Evolutionary conservation across 1,140 invertebrate species (phyloP), one percentile per base, ranked within the genome.

Genomic region (Drosophila tani): DNA sequence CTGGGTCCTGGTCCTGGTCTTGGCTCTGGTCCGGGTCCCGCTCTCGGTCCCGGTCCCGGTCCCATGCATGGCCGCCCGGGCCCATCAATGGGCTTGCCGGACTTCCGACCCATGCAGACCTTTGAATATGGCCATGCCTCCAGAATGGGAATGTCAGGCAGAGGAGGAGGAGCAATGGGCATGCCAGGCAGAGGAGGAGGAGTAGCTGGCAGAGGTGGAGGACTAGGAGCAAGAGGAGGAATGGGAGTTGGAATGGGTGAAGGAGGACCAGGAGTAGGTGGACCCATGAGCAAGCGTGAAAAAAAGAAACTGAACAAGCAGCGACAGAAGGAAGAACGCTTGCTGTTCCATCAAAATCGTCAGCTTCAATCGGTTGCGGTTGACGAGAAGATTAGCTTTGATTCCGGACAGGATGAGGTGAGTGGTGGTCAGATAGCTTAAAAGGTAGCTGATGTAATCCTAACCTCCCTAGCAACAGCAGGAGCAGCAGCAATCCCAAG

Each of bases 101-200:
- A 91, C 4, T 92, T 81, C 59, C 70, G 73, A 49, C 94, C 94
- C 14, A 93, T 95, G 3, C 94, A 95, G 87, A 95, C 93, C 50
- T 94, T 95, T 91, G 94, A 95, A 56, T 95, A 95, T 76, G 93
- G 94, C 71, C 94, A 95, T 76, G 93, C 93, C 64, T 94, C 94
- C 14, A 47, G 11, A 57, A 35, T 21, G 45, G 58, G 11, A 63
- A 49, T 41, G 29, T 15, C 38, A 32, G 32, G 11, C 32, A 35
- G 32, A 35, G 32, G 32, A 35, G 32, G 32, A 27, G 45, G 27
- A 11, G 32, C 38, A 35, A 7, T 15, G 6, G 70, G 62, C 46
- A 21, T 38, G 17, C 3, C 27, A 19, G 76, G 24, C n/a, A 21
- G 24, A 12, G 63, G 27, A 24, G 66, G 19, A 21, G 53, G 24